Evolutionary conservation across 2,113 vertebrate genomes (phyloP), one percentile per base, ranked within the genome.

Genomic region (Prolemur simus): DNA sequence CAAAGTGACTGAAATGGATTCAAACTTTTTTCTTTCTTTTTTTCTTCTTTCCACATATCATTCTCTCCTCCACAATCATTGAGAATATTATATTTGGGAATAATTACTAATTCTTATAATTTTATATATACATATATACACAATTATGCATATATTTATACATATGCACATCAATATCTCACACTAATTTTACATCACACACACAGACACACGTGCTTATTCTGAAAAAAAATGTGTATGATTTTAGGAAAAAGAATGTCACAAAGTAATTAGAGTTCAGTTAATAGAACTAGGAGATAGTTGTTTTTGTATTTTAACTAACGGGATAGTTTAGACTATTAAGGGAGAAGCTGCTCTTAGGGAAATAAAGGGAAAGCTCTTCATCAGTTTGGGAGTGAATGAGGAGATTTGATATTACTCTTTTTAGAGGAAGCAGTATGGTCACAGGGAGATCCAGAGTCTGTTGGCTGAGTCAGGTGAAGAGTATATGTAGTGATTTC

Each of bases 1-100:
- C 66, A 84, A 94, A 95, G 37, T 39, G 42, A 88, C 12, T 86
- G 49, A 76, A 95, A 92, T 69, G 18, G 71, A 92, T 63, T 84
- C 27, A 73, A 54, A 52, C 1, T 58, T 71, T 52, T 58, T 54
- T 39, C 15, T 47, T 56, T 60, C 25, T 42, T 91, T 13, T n/a
- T 13, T 6, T 32, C 6, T 5, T 12, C 42, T 11, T 87, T 6
- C 27, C 10, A n/a, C 8, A 23, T 83, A n/a, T 80, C 20, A 52
- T 39, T 93, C 32, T 17, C 56, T 83, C 47, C 11, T 78, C 18
- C 13, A 74, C 8, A 47, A 42, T 89, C 42, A 85, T 25, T 73
- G n/a, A 77, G 25, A 68, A 81, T 7, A 71, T 17, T 29, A 2
- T 21, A 42, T 73, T 77, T 93, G 6, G 29, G 29, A 81, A 95